Evolutionary conservation across 2,888 invertebrate species (phyloP), one percentile per base, ranked within the genome.

Genomic region (Cephus rjabovi): DNA sequence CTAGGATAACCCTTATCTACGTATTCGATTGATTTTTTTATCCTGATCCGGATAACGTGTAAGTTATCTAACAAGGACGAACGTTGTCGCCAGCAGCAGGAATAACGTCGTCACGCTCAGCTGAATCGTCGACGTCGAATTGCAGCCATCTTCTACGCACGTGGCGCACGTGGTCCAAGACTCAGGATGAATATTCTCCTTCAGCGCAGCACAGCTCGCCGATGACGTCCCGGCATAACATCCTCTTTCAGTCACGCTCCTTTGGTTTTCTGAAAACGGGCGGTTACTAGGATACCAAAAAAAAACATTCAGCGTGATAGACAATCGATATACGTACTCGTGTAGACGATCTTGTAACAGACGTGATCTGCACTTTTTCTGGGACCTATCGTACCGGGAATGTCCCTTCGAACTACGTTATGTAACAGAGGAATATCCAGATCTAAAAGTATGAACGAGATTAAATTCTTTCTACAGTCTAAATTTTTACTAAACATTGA

Each of bases 121-220:
- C 12, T 69, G 77, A 35, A 79, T 74, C 56, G 33, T 40, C 1
- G 80, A 74, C 30, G 80, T 78, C 33, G 76, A 71, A 78, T 83
- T 83, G 77, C 82, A 83, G 12, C 74, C 77, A 34, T 83, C 79
- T 40, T 79, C 56, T 12, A 73, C 31, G 71, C 82, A 81, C 34
- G 70, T 1, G 34, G 12, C 0, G 69, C 81, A 81, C 0, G 73
- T 33, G 30, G 34, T 23, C 56, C 23, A 56, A 23, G 56, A 0
- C 1, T 56, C 9, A 3, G 56, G 9, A 56, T 2, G 9, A 1
- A 23, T 23, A 56, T 56, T 2, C 56, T 23, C 56, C 0, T 56
- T 56, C 56, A 56, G 56, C 23, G 56, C 56, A 56, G 2, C 2
- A 9, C 56, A 56, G 56, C 1, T 56, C 23, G 23, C 23, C 23